phyloP scores from a whole-genome alignment of 1,140 invertebrate genomes.

The Anthonomus grandis region DNA sequence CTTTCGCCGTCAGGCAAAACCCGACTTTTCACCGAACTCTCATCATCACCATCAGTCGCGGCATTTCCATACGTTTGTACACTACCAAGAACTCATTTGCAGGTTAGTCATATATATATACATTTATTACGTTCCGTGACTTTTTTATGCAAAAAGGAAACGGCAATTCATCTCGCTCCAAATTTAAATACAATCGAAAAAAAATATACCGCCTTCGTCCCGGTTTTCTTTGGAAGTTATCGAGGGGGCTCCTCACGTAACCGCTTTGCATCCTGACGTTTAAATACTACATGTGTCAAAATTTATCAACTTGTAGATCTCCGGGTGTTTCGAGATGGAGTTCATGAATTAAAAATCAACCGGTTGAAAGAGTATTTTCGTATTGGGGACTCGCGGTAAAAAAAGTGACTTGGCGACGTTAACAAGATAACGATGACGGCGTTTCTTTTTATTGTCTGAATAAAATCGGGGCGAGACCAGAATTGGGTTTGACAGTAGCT shows the following conservation, averaged over 20 bases:
- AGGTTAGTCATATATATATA: conserved; percentile 6
- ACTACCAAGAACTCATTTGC: neutral
- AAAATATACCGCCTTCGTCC: neutral
- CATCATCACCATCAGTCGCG: too few relatives aligned
- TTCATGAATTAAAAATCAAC: conserved; percentile 7
- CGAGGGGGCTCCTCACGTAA: too few relatives aligned
- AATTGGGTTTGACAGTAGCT: too few relatives aligned
- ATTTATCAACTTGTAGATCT: neutral
- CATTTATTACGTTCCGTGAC: neutral
- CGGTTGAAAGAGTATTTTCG: too few relatives aligned
- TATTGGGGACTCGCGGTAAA: too few relatives aligned
- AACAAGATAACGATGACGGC: too few relatives aligned
- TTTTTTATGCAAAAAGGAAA: conserved; percentile 3
- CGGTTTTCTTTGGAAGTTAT: neutral
- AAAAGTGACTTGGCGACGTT: too few relatives aligned
- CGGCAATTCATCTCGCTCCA: conserved; percentile 6
- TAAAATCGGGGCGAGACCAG: too few relatives aligned
- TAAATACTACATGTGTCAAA: neutral
- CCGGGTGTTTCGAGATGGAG: neutral
- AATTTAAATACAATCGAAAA: conserved; percentile 12
- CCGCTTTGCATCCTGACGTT: neutral
- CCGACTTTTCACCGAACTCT: neutral
- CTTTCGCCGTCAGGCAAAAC: neutral
- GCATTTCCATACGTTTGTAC: neutral
- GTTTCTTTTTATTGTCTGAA: too few relatives aligned